Evolutionary conservation across 53 echinoderm and acorn worm species (phyloP), one percentile per base, ranked within the genome.

Genomic region (Antedon mediterranea): DNA sequence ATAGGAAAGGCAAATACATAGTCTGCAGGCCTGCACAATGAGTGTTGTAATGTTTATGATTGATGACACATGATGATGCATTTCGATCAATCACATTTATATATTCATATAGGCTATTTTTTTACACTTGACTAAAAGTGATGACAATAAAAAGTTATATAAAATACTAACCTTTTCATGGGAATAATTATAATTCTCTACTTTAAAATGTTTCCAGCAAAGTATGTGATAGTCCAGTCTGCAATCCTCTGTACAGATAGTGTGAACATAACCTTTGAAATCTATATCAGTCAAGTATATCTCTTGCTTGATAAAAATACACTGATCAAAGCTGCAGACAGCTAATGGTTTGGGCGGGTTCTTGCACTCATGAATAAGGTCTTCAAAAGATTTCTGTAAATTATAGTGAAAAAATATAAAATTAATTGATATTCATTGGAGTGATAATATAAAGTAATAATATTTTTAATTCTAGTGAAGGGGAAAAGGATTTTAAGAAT

Each of bases 251-350:
- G 76, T 84, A 79, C 95, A 94, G 30, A 34, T 43, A 3, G 81
- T 78, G 77, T 77, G 81, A 72, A 89, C 85, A 30, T 89, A 94
- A 43, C 94, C 91, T 72, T 87, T 91, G 83, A 93, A 94, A n/a
- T 89, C 91, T 30, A 87, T 75, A 33, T 91, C 91, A 13, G 86
- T 89, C 31, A 91, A 76, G 79, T 94, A 94, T 43, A 94, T 91
- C 76, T 94, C 89, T 0, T 79, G 82, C 37, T 82, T 77, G 32
- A 73, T 34, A 33, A 33, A 32, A 41, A 80, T 76, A 81, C 91
- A 91, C 13, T 80, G 43, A 0, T 43, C n/a, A 29, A 85, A 80
- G 23, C 89, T 84, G 70, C 94, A 94, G 72, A 33, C 27, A 28
- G 94, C 89, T 33, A 89, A 89, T 0, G 94, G 85, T 18, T 43